Evolutionary conservation across 2,113 vertebrate species (phyloP).

Genomic region (Sceloporus tristichus): DNA sequence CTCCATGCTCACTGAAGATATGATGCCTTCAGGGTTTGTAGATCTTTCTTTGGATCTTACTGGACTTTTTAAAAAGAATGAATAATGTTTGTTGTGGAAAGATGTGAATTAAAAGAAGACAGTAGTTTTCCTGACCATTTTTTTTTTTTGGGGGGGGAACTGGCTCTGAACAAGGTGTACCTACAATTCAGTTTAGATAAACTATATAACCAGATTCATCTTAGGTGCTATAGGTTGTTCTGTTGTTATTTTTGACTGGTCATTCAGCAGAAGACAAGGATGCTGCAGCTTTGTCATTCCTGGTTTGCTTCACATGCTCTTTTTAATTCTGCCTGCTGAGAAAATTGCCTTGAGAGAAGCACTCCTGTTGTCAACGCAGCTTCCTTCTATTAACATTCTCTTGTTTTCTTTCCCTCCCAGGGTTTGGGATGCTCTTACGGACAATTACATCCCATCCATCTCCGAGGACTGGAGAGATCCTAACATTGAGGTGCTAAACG

Average conservation of each 20-base stretch:
- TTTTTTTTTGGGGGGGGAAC: background rate
- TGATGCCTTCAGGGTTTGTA: no score
- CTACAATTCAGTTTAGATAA: background rate
- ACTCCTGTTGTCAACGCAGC: constrained; percentile 54
- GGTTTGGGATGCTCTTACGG: constrained; percentile 94
- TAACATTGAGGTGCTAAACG: constrained; percentile 86
- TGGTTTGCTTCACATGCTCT: background rate
- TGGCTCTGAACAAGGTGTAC: background rate
- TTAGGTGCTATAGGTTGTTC: background rate
- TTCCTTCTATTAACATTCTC: constrained; percentile 65
- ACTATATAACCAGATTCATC: background rate
- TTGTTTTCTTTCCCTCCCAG: constrained; percentile 76
- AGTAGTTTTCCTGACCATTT: background rate
- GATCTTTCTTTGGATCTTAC: no score
- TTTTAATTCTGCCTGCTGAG: constrained; percentile 31
- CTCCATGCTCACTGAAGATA: no score
- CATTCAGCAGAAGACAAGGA: background rate
- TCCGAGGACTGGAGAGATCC: constrained; percentile 87
- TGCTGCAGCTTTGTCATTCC: background rate
- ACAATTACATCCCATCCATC: constrained; percentile 88
- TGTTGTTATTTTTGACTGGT: background rate
- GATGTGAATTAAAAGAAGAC: background rate
- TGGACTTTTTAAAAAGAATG: no score
- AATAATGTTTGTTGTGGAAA: background rate
- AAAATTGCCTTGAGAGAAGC: constrained; percentile 17